Evolutionary conservation across 2,113 vertebrate species (phyloP), one percentile per base, ranked within the genome.

Genomic region (Diglossa brunneiventris): DNA sequence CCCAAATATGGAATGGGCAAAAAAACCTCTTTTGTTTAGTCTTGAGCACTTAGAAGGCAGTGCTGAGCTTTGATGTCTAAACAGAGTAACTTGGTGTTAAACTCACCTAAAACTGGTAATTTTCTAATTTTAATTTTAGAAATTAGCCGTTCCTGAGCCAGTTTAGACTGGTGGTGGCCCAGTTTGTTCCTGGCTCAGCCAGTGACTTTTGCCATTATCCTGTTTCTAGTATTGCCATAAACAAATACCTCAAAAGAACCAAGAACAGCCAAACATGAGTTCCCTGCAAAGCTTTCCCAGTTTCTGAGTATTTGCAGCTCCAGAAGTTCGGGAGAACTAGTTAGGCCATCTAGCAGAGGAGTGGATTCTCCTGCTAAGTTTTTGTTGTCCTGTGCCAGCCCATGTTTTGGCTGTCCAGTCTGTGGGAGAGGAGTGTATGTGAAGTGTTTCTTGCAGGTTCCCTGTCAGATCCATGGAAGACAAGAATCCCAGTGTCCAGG

Each of bases 401-500:
- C 35, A 7, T 20, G 30, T 41, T 72, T 47, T 90, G 13, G 39
- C 31, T 79, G 30, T 15, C 49, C 26, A 53, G 26, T 55, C 42
- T 74, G 0, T 15, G 87, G 23, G 28, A 42, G 33, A 28, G 76
- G 27, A 72, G 15, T 37, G 8, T 33, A 4, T 10, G 11, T 44
- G 58, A 79, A 33, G 23, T 50, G 20, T 59, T 90, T 52, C 59
- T 78, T 77, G 37, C 31, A 67, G 33, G 30, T 63, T 86, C 6
- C 12, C 23, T 3, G 2, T 44, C 39, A 49, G 18, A 52, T 79
- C 41, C 17, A 1, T 23, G 62, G 66, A 52, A 41, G 28, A 39
- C 14, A 41, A 8, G 0, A 0, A 9, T 61, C n/a, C 69, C 31
- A 15, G 17, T 3, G 0, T 35, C 84, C 17, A 15, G 47, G 47